phyloP scores from a whole-genome alignment of 2,888 invertebrate species.

The Noctua pronuba region DNA sequence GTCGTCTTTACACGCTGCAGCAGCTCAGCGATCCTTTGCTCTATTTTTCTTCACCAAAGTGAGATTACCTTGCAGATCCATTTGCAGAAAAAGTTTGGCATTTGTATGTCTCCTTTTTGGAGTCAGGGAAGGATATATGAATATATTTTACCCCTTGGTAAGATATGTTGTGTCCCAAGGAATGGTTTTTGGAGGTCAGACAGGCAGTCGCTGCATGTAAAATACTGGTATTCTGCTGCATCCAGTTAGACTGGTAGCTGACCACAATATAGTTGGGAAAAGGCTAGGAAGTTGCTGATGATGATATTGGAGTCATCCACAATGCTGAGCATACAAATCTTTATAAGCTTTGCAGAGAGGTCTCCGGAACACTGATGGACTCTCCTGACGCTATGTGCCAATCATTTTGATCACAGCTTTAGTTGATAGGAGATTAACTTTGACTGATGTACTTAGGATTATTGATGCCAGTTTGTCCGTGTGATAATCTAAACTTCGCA shows the following conservation, averaged over 20 bases:
- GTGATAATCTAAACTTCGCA: constrained; percentile 14
- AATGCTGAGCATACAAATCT: neutral
- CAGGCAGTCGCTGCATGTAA: neutral
- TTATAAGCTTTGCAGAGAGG: neutral
- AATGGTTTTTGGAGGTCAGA: neutral
- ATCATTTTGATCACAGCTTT: constrained; percentile 16
- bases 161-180: no score
- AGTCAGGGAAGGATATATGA: neutral
- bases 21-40: neutral
- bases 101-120: neutral
- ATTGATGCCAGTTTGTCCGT: constrained; percentile 17
- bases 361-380: neutral
- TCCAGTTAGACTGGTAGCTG: neutral
- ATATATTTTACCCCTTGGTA: neutral
- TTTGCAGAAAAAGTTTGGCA: neutral
- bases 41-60: neutral
- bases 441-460: constrained; percentile 21
- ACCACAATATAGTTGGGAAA: neutral
- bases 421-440: constrained; percentile 13
- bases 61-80: neutral
- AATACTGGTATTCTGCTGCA: neutral
- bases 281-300: neutral
- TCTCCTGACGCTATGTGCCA: neutral
- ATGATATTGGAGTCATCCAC: neutral
- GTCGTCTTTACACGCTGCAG: neutral